phyloP scores from a whole-genome alignment of 1,140 invertebrate species.

The Meloidogyne hapla region DNA sequence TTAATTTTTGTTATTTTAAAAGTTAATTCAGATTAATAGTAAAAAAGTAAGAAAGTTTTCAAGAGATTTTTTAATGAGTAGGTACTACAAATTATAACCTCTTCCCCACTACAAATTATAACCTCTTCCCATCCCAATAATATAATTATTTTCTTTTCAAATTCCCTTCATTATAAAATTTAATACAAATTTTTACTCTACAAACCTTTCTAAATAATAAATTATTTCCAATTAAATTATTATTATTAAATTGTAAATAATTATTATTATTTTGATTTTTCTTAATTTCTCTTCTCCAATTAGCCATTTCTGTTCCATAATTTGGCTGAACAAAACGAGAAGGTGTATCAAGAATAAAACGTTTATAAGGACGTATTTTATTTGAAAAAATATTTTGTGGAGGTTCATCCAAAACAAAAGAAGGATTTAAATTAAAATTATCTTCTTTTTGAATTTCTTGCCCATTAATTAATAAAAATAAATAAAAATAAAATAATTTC shows the following conservation, averaged over 20 bases:
- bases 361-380: neutral
- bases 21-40: neutral
- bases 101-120: no score
- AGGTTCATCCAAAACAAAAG: conserved; percentile 1
- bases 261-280: neutral
- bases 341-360: neutral
- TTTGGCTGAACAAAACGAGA: neutral
- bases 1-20: neutral
- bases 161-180: no score
- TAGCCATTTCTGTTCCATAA: neutral
- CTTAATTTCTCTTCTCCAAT: neutral
- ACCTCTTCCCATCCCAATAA: no score
- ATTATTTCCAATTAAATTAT: neutral
- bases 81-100: no score
- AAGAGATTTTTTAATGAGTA: no score
- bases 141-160: no score
- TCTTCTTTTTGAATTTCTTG: neutral
- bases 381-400: neutral
- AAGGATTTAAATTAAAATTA: no score
- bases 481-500: conserved; percentile 6
- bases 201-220: neutral
- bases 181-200: no score
- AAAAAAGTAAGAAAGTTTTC: no score
- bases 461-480: neutral
- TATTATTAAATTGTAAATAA: no score